These are phyloP conservation scores for Hippocampus guttulatus DNA, from an alignment of 2,113 vertebrate genomes.

Conservation along the genomic window DNA sequence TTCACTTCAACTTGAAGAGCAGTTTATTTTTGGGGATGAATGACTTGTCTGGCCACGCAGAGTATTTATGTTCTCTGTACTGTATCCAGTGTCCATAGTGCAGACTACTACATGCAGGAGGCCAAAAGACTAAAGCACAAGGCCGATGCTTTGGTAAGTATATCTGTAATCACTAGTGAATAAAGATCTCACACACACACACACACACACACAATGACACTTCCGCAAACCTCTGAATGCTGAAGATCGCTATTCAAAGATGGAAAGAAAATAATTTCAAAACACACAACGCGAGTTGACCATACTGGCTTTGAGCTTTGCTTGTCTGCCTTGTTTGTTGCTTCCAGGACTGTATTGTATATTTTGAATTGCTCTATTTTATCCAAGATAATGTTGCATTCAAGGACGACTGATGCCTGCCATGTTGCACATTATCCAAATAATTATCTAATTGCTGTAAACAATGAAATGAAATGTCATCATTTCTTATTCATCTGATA, in stretches of 20 bases:
- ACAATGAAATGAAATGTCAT: conserved; percentile 56
- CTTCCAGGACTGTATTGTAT: conserved; percentile 29
- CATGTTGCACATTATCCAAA: conserved; percentile 52
- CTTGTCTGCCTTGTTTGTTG: conserved; percentile 6
- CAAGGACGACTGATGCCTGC: conserved; percentile 47
- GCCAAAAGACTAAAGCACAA: conserved; percentile 96
- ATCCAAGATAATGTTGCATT: conserved; percentile 44
- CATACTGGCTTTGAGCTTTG: background rate
- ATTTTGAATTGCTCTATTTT: conserved; percentile 49
- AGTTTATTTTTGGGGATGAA: conserved; percentile 13
- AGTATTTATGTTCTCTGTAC: background rate
- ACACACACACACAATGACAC: conserved; percentile 4
- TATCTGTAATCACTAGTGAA: background rate
- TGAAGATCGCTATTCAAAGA: conserved; percentile 1
- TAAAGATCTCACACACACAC: conserved; percentile 5
- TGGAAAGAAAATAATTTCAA: conserved; percentile 9
- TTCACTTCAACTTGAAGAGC: conserved; percentile 10
- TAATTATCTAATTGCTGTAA: conserved; percentile 44
- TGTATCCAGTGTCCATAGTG: conserved; percentile 82
- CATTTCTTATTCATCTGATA: conserved; percentile 53
- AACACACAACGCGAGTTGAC: conserved; percentile 13
- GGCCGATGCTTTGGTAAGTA: conserved; percentile 87
- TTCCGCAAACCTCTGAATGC: background rate
- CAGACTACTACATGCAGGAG: conserved; percentile 93
- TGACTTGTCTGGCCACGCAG: conserved; percentile 7